Percentiles rank a stretch among this genome's conserved stretches.
Evolutionary conservation across 1,140 invertebrate genomes (phyloP).

Genomic region (Callitettix versicolor): DNA sequence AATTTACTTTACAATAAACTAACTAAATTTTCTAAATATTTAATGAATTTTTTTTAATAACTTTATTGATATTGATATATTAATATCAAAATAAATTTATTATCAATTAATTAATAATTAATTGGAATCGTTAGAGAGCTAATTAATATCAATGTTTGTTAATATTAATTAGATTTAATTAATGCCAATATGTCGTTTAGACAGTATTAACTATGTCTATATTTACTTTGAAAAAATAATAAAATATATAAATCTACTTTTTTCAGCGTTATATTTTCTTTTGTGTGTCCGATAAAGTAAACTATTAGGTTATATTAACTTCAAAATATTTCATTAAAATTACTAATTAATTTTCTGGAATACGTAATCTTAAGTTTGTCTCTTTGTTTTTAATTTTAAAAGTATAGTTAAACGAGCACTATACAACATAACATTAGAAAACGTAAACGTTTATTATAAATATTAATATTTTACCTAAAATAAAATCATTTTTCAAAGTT

Average conservation of each 20-base stretch:
- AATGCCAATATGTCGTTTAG: no score
- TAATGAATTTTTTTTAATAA: not conserved
- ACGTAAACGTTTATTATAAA: not conserved
- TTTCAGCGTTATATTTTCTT: no score
- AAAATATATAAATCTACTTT: no score
- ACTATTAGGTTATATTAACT: no score
- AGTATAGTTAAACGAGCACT: not conserved
- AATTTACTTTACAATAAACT: not conserved
- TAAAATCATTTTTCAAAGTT: constrained; percentile 28
- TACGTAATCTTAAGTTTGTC: not conserved
- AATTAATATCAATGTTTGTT: no score
- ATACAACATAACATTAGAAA: no score
- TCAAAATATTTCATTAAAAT: no score
- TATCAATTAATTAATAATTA: not conserved
- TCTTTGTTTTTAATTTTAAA: not conserved
- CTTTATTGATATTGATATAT: not conserved
- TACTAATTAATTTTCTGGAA: not conserved
- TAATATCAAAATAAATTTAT: not conserved
- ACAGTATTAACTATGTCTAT: no score
- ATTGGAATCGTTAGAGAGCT: no score
- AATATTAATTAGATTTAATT: no score
- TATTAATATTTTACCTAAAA: constrained; percentile 13
- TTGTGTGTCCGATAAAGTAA: no score
- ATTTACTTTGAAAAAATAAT: no score
- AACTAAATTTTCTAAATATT: not conserved